phyloP scores from a whole-genome alignment of 2,797 vertebrate genomes.

The Macrochelys suwanniensis region DNA sequence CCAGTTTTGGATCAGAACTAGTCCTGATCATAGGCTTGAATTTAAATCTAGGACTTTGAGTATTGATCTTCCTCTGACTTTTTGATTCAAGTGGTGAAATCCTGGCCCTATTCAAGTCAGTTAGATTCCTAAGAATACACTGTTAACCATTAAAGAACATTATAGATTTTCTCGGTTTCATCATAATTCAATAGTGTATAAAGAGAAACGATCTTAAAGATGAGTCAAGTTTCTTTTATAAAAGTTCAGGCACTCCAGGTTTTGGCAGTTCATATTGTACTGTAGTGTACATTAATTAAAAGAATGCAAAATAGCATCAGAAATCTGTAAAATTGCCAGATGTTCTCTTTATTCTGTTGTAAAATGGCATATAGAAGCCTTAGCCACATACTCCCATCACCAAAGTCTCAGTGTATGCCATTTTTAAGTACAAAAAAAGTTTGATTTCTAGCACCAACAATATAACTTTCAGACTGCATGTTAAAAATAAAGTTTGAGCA shows the following conservation, averaged over 20 bases:
- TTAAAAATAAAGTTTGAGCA: not conserved
- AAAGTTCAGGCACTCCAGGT: not conserved
- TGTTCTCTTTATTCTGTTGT: not conserved
- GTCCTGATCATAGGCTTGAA: accelerated
- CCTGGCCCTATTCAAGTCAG: no score
- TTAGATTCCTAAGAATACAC: not conserved
- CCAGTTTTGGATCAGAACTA: not conserved
- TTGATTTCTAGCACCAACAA: not conserved
- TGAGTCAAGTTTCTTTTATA: not conserved
- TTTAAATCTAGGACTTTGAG: not conserved
- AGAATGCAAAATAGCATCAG: not conserved
- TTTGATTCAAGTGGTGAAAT: accelerated
- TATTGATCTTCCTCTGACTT: not conserved
- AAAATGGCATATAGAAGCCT: not conserved
- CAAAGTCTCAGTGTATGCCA: not conserved
- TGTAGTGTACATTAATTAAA: not conserved
- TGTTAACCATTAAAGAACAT: slow-evolving; percentile 16
- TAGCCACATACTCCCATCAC: not conserved
- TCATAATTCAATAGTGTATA: not conserved
- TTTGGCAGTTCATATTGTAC: not conserved
- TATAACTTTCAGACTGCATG: not conserved
- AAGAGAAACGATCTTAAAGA: not conserved
- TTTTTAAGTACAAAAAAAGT: not conserved
- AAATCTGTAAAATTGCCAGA: not conserved
- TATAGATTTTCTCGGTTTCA: not conserved